These are phyloP conservation scores for Mellilla xanthometata DNA, from an alignment of 2,888 invertebrate species.

Conservation along the genomic window DNA sequence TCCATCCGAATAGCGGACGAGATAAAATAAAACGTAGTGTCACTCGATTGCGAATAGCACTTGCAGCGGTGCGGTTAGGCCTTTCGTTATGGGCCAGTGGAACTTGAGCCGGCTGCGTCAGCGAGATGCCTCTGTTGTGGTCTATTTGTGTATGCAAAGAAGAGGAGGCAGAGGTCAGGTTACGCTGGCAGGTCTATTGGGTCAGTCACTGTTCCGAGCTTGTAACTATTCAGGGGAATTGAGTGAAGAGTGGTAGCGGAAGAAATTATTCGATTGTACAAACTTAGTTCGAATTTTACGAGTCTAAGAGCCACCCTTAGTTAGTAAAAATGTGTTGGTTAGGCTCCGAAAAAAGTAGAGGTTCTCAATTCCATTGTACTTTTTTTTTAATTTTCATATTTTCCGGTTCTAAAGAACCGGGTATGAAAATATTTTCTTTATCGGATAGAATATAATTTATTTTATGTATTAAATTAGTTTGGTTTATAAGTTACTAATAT, in stretches of 20 bases:
- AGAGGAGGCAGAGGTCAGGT: constrained; percentile 33
- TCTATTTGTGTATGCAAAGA: constrained; percentile 31
- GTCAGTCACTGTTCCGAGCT: constrained; percentile 44
- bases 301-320: too few species aligned
- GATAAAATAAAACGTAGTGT: constrained; percentile 45
- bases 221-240: constrained; percentile 34
- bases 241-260: constrained; percentile 19
- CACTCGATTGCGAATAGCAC: constrained; percentile 39
- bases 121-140: constrained; percentile 27
- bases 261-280: too few species aligned
- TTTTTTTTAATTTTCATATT: too few species aligned
- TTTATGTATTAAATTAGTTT: too few species aligned
- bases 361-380: too few species aligned
- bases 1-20: constrained; percentile 43
- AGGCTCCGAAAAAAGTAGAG: too few species aligned
- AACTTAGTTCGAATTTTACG: too few species aligned
- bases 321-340: too few species aligned
- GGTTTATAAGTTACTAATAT: too few species aligned
- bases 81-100: constrained; percentile 28
- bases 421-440: too few species aligned
- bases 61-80: constrained; percentile 17
- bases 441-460: too few species aligned
- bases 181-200: constrained; percentile 39
- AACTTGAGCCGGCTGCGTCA: constrained; percentile 34
- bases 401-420: too few species aligned